phyloP scores from a whole-genome alignment of 2,797 vertebrate species.

The Lophura swinhoii region DNA sequence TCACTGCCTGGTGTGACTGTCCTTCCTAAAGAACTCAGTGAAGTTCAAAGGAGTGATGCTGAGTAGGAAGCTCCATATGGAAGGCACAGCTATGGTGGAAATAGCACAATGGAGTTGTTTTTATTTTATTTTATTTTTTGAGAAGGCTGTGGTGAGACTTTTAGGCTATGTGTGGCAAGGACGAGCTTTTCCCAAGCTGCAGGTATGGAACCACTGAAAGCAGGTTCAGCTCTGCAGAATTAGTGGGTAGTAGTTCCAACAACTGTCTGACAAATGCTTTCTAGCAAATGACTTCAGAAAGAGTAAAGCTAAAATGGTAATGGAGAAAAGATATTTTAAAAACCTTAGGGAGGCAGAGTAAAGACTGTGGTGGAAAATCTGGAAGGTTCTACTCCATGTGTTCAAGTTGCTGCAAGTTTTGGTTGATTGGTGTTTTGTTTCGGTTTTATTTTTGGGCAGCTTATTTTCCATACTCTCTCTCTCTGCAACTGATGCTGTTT shows the following conservation, averaged over 20 bases:
- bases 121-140: background rate
- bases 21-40: background rate
- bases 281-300: background rate
- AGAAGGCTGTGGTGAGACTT: background rate
- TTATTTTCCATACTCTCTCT: background rate
- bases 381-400: background rate
- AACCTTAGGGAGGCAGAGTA: background rate
- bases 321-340: background rate
- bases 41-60: background rate
- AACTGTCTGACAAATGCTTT: background rate
- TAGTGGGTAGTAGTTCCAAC: background rate
- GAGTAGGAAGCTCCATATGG: background rate
- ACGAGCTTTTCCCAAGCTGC: background rate
- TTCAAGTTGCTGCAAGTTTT: background rate
- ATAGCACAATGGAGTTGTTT: background rate
- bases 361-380: background rate
- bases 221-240: background rate
- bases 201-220: background rate
- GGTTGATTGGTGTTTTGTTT: background rate
- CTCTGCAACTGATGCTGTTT: background rate
- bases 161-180: background rate
- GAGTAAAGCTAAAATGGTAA: background rate
- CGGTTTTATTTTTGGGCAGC: background rate
- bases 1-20: background rate
- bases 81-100: background rate